These are phyloP conservation scores for Ptychochromis oligacanthus DNA, from an alignment of 2,113 vertebrate species.

Conservation along the genomic window DNA sequence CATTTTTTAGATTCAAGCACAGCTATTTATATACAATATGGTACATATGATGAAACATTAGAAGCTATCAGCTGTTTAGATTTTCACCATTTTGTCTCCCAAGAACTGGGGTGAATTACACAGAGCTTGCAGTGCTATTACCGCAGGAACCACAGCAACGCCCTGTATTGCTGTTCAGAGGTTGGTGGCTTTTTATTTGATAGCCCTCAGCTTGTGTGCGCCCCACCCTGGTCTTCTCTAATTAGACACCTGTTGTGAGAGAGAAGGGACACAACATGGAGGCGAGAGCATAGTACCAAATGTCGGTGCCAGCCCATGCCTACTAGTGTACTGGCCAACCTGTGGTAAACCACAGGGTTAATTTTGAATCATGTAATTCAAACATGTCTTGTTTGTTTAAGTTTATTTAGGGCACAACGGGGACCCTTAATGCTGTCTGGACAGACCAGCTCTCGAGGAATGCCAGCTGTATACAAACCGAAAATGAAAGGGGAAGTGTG, in stretches of 20 bases:
- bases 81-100: slow-evolving; percentile 27
- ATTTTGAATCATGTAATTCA: slow-evolving; percentile 73
- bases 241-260: slow-evolving; percentile 74
- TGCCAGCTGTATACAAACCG: slow-evolving; percentile 25
- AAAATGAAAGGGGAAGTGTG: slow-evolving; percentile 41
- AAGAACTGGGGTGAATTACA: slow-evolving; percentile 21
- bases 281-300: slow-evolving; percentile 14
- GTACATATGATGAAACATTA: slow-evolving; percentile 29
- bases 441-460: slow-evolving; percentile 24
- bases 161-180: slow-evolving; percentile 44
- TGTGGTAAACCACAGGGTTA: slow-evolving; percentile 61
- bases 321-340: slow-evolving; percentile 57
- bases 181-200: slow-evolving; percentile 54
- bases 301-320: slow-evolving; percentile 53
- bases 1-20: slow-evolving; percentile 5
- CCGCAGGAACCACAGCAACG: slow-evolving; percentile 54
- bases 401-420: slow-evolving; percentile 66
- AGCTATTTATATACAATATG: slow-evolving; percentile 33
- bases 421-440: slow-evolving; percentile 42
- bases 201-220: slow-evolving; percentile 40
- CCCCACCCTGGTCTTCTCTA: slow-evolving; percentile 68
- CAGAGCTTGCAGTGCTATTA: slow-evolving; percentile 18
- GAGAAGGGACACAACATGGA: slow-evolving; percentile 34
- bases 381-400: slow-evolving; percentile 63
- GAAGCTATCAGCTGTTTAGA: slow-evolving; percentile 30